Percentiles rank a stretch among this genome's conserved stretches.
Evolutionary conservation across 2,888 invertebrate species (phyloP).

Genomic region (Dermolepida albohirtum): DNA sequence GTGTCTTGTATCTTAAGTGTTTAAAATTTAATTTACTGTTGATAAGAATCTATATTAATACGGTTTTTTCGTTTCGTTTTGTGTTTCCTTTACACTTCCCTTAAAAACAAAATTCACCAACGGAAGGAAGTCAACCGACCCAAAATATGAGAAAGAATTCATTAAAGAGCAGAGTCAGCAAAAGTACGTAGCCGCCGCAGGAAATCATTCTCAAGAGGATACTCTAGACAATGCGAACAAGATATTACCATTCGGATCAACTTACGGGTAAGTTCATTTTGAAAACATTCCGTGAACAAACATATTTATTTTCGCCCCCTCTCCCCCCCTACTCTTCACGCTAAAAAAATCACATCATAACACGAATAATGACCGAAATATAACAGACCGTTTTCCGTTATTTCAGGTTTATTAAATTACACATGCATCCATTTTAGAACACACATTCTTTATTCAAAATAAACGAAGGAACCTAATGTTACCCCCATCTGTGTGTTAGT

Average conservation of each 20-base stretch:
- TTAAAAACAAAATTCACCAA: conserved; percentile 49
- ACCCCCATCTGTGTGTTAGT: conserved; percentile 12
- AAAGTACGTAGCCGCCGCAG: conserved; percentile 77
- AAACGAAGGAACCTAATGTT: not conserved
- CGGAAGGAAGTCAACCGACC: conserved; percentile 90
- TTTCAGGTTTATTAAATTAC: too few relatives aligned
- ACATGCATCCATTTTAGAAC: too few relatives aligned
- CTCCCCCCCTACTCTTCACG: not conserved
- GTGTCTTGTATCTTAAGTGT: conserved; percentile 30
- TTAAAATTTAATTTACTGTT: conserved; percentile 17
- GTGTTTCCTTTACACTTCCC: conserved; percentile 46
- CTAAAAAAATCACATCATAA: too few relatives aligned
- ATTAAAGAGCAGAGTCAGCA: conserved; percentile 85
- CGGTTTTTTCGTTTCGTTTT: conserved; percentile 47
- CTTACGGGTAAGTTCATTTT: conserved; percentile 75
- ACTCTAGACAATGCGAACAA: conserved; percentile 85
- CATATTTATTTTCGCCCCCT: not conserved
- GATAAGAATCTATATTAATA: conserved; percentile 48
- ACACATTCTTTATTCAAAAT: not conserved
- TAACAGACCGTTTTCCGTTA: too few relatives aligned
- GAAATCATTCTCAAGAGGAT: conserved; percentile 83
- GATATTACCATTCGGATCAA: conserved; percentile 82
- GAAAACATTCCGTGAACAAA: conserved; percentile 6
- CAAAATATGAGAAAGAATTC: conserved; percentile 90
- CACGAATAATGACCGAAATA: not conserved